Percentiles rank a stretch among this genome's conserved stretches.
Evolutionary conservation across 2,113 vertebrate genomes (phyloP).

Genomic region (Sylvilagus bachmani): DNA sequence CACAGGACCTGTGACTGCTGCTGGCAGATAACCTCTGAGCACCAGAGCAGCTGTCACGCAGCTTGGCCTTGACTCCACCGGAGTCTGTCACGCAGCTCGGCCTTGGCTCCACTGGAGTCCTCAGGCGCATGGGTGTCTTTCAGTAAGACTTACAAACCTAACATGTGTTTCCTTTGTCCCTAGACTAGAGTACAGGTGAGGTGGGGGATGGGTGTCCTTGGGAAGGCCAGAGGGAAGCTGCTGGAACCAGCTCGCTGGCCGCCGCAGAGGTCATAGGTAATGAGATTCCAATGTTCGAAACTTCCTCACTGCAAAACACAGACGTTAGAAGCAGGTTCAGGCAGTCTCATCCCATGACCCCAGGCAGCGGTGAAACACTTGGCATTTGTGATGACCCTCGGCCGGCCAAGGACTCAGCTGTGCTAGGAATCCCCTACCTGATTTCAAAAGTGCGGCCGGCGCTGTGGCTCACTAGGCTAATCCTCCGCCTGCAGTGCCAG

Average conservation of each 20-base stretch:
- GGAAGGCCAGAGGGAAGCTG: too few relatives aligned
- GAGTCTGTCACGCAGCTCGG: background rate
- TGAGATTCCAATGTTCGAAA: background rate
- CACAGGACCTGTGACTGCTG: background rate
- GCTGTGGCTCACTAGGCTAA: too few relatives aligned
- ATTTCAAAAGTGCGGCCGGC: background rate
- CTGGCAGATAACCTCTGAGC: background rate
- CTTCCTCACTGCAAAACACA: background rate
- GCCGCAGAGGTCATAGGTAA: background rate
- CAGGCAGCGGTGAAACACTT: background rate
- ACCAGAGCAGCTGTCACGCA: background rate
- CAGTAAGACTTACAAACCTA: background rate
- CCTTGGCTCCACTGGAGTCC: background rate
- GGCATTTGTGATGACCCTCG: background rate
- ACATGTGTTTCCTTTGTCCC: background rate
- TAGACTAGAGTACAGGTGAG: background rate
- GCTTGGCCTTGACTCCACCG: background rate
- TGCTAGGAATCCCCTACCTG: background rate
- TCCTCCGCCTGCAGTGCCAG: too few relatives aligned
- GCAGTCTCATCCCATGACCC: background rate
- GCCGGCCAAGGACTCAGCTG: background rate
- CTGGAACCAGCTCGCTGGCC: background rate
- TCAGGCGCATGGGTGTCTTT: background rate
- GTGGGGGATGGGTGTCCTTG: fast-evolving
- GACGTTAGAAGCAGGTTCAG: background rate